Evolutionary conservation across 2,888 invertebrate genomes (phyloP).

Genomic region (Pardosa pseudoannulata): DNA sequence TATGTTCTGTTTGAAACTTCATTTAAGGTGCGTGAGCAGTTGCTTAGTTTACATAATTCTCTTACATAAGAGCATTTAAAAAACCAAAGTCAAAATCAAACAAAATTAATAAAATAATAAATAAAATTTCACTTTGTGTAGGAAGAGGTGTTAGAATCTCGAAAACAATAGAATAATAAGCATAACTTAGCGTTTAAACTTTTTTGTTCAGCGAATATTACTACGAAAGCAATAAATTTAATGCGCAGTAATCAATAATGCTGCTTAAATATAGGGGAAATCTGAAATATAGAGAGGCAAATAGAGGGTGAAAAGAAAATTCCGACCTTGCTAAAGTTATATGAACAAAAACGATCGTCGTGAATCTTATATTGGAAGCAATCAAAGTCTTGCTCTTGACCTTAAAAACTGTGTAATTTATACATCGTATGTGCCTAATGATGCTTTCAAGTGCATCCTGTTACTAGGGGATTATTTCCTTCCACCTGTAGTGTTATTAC

Average conservation of each 20-base stretch:
- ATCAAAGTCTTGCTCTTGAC: conserved; percentile 12
- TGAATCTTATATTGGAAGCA: not conserved
- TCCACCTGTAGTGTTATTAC: not conserved
- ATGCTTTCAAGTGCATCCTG: not conserved
- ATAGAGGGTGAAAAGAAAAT: not conserved
- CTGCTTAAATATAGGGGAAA: not conserved
- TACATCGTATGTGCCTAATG: not conserved
- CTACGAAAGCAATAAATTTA: not conserved
- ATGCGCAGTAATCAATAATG: not conserved
- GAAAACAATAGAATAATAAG: no score
- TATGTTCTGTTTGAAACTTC: no score
- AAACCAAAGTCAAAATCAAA: no score
- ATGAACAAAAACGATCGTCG: not conserved
- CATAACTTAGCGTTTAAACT: no score
- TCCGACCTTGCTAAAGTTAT: not conserved
- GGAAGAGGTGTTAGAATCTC: no score
- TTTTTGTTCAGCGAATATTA: no score
- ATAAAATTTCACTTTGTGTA: no score
- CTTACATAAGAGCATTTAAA: no score
- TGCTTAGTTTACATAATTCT: no score
- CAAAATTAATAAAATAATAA: no score
- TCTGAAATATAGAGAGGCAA: not conserved
- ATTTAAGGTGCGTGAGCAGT: no score
- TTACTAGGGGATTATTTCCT: not conserved
- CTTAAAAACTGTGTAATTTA: conserved; percentile 6